Conservation (phyloP, 1,140 invertebrate genomes). For the Cyrtorhinus lividipennis region DNA sequence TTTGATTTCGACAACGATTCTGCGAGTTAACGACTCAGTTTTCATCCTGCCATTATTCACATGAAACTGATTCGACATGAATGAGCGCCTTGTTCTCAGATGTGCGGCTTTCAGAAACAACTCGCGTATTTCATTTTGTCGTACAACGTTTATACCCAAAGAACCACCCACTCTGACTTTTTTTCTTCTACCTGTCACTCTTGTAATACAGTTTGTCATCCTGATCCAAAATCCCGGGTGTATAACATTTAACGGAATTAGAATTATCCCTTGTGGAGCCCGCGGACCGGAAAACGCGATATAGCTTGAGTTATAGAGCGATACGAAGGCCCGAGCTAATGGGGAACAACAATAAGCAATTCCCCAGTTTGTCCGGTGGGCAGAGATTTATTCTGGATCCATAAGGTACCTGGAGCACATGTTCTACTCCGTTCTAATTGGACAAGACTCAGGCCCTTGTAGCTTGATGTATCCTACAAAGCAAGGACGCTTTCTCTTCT, state of each 20-base stretch:
- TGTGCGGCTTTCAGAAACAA: too few species aligned
- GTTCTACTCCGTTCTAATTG: background rate
- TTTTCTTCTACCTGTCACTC: background rate
- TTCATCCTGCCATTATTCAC: too few species aligned
- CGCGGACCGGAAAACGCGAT: background rate
- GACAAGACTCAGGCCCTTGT: background rate
- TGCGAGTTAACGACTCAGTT: too few species aligned
- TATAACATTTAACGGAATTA: background rate
- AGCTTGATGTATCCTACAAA: background rate
- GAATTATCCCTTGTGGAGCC: background rate
- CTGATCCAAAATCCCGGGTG: background rate
- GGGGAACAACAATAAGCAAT: background rate
- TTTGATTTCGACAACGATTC: too few species aligned
- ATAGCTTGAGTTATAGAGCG: background rate
- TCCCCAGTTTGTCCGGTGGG: background rate
- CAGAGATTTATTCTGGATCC: constrained; percentile 1
- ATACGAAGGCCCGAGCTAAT: background rate
- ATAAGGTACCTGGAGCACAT: background rate
- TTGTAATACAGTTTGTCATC: background rate
- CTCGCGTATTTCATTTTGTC: too few species aligned
- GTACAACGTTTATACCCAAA: too few species aligned
- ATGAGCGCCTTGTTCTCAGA: too few species aligned
- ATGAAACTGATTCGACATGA: too few species aligned
- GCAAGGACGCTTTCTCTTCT: background rate
- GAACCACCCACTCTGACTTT: background rate